Base-by-base conservation (phyloP, 1,140 invertebrate genomes). In the Cherax destructor region DNA sequence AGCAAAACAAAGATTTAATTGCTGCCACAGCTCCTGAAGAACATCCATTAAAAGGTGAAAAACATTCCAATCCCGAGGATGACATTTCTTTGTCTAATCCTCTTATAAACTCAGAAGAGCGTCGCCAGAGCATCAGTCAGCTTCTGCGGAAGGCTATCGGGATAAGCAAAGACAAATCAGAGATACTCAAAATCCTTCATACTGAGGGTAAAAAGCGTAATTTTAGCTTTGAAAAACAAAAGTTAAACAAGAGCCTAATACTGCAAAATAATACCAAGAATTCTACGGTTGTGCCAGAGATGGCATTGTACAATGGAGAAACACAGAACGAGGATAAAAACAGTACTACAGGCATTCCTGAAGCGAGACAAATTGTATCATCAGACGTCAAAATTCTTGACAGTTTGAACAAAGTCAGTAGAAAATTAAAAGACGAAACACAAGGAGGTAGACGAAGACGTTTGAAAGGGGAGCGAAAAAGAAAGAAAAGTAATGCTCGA, bases 101-200 rank as follows among this genome's bases (percentile, higher is more conserved):
- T 24, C 83, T 9, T 1, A n/a, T 86, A 2, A 41, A 47, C n/a
- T 92, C 92, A 1, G 92, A 90, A 76, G 92, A 92, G 76, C 77
- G 92, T 56, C 83, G 83, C 47, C 77, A 86, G 61, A 76, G 86
- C 83, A 83, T 92, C 56, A 90, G 76, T 56, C 52, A 86, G 50
- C 81, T 92, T 11, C 78, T 92, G n/a, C 72, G 89, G 50, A 76
- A 91, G 49, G 92, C 83, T 79, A 77, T 92, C 21, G 69, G 49
- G 24, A 86, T 92, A 30, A 92, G 92, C 77, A 92, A 92, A 86
- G 52, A 69, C 88, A 92, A 92, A 41, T 65, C 78, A 50, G 92
- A 92, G 80, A 90, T 92, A 11, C 80, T 92, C 10, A 56, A 49
- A 61, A 85, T 86, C 4, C 88, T 92, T 30, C 88, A 90, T 61